These are phyloP conservation scores for Lasiommata megera DNA, from an alignment of 2,888 invertebrate genomes.

Conservation along the genomic window DNA sequence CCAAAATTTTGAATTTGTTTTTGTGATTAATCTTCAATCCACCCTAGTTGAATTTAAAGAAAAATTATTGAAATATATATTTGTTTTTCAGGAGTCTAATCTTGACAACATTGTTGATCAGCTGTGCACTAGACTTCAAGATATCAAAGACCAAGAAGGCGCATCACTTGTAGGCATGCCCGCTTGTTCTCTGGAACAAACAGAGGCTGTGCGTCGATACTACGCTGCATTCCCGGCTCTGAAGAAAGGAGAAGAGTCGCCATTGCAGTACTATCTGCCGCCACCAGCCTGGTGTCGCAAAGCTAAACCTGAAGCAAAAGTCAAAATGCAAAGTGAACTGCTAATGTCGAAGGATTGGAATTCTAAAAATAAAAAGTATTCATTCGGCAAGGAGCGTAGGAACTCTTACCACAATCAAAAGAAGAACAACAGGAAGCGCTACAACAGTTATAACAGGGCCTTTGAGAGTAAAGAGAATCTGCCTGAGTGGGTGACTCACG, in stretches of 20 bases:
- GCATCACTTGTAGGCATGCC: constrained; percentile 76
- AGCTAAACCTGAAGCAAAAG: constrained; percentile 47
- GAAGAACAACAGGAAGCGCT: constrained; percentile 61
- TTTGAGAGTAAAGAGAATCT: constrained; percentile 70
- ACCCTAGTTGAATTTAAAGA: no score
- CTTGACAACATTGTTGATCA: constrained; percentile 92
- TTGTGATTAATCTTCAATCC: background rate
- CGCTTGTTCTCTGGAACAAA: constrained; percentile 74
- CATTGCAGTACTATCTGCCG: constrained; percentile 68
- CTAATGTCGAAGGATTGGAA: constrained; percentile 63
- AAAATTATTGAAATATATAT: background rate
- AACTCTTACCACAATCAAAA: constrained; percentile 67
- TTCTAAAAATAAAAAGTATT: constrained; percentile 58
- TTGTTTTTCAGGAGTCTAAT: constrained; percentile 85
- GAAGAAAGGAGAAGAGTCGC: constrained; percentile 75
- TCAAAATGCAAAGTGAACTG: constrained; percentile 70
- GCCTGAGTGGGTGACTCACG: constrained; percentile 80
- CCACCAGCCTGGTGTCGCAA: constrained; percentile 74
- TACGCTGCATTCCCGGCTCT: constrained; percentile 89
- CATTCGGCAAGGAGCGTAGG: constrained; percentile 66
- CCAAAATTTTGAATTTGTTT: background rate
- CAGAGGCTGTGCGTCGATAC: constrained; percentile 87
- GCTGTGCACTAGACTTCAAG: constrained; percentile 88
- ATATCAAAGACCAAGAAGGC: constrained; percentile 79
- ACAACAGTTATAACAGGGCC: constrained; percentile 67